Conservation (phyloP, 2,797 vertebrate genomes). For the Dicrostonyx torquatus region DNA sequence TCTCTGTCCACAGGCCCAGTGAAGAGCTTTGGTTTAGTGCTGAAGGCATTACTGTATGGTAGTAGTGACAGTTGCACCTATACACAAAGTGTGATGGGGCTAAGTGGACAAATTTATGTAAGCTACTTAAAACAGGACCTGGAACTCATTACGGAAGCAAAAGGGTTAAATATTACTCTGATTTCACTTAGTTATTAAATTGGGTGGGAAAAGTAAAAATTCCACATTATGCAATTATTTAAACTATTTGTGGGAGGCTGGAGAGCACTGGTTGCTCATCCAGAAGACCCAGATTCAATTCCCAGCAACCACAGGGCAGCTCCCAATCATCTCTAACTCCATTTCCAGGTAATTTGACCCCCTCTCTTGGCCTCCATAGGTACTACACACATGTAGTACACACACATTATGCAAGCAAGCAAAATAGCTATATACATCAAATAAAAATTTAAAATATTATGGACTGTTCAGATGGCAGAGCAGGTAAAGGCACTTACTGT, state of each 20-base stretch:
- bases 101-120: neutral
- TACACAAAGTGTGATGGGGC: neutral
- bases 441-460: neutral
- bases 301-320: neutral
- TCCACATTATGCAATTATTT: neutral
- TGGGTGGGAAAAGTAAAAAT: neutral
- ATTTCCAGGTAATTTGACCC: neutral
- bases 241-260: neutral
- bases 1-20: neutral
- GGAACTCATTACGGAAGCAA: neutral
- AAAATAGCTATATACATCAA: neutral
- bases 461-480: neutral
- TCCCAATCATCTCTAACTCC: neutral
- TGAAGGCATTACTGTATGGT: neutral
- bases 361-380: neutral
- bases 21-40: neutral
- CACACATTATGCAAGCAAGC: neutral
- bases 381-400: neutral
- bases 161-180: neutral
- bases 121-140: slow-evolving; percentile 24
- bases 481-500: neutral
- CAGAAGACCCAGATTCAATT: neutral
- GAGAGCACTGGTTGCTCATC: neutral
- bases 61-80: neutral
- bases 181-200: neutral